These are phyloP conservation scores for Nibea albiflora DNA, from an alignment of 2,113 vertebrate species.

Conservation along the genomic window DNA sequence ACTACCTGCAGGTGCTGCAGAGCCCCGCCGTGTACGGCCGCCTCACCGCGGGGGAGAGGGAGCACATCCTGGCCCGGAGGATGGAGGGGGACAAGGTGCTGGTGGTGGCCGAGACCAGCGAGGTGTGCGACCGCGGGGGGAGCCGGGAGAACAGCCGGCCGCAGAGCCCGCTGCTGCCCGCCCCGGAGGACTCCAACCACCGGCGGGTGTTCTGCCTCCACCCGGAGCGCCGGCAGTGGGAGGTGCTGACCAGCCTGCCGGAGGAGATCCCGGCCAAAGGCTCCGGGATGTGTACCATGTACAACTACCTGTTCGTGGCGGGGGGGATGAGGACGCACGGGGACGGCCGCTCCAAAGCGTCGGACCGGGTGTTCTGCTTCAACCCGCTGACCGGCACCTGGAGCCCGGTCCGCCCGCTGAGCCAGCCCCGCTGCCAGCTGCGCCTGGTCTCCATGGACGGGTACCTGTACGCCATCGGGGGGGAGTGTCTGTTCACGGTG, in stretches of 20 bases:
- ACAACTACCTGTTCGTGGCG: constrained; percentile 95
- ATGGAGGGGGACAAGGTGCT: constrained; percentile 86
- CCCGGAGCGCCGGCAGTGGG: constrained; percentile 83
- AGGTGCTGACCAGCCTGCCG: constrained; percentile 86
- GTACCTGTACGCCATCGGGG: constrained; percentile 90
- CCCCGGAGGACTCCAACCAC: constrained; percentile 81
- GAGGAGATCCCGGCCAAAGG: constrained; percentile 89
- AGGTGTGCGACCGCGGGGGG: constrained; percentile 83
- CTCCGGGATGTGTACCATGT: constrained; percentile 90
- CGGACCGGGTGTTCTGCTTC: constrained; percentile 91
- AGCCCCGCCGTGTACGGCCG: constrained; percentile 88
- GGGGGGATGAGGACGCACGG: constrained; percentile 81
- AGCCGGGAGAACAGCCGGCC: constrained; percentile 88
- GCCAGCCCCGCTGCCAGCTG: constrained; percentile 91
- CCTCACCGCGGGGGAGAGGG: constrained; percentile 88
- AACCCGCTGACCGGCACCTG: constrained; percentile 89
- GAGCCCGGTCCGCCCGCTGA: constrained; percentile 85
- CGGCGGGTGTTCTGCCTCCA: constrained; percentile 85
- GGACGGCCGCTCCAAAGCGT: constrained; percentile 79
- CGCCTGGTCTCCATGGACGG: constrained; percentile 91
- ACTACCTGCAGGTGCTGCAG: constrained; percentile 90
- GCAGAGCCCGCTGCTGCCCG: constrained; percentile 84
- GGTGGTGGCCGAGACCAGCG: constrained; percentile 87
- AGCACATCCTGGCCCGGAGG: constrained; percentile 88
- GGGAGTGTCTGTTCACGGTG: constrained; percentile 93